A percentile compares a stretch with the other conserved stretches of the same genome.
These are phyloP conservation scores for Sepioteuthis lessoniana DNA, from an alignment of 2,888 invertebrate genomes.

Conservation along the genomic window DNA sequence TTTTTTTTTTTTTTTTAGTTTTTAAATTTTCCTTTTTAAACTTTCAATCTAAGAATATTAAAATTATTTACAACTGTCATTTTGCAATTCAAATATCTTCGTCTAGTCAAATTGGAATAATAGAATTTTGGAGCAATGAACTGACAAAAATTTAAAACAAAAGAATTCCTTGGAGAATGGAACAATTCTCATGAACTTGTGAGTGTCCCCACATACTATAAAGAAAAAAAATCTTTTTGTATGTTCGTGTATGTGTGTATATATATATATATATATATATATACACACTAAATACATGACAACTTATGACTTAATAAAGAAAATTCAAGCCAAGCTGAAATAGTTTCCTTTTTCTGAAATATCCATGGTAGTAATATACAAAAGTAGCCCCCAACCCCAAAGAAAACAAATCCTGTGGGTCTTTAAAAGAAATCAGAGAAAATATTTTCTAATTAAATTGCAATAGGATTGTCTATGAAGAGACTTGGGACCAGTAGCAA, in stretches of 20 bases:
- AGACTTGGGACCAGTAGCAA: not conserved
- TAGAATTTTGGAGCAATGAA: not conserved
- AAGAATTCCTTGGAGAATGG: too few species aligned
- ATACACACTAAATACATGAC: too few species aligned
- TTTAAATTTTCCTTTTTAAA: not conserved
- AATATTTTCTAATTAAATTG: not conserved
- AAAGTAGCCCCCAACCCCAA: too few species aligned
- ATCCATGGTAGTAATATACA: too few species aligned
- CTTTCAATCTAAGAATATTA: not conserved
- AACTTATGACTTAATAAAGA: not conserved
- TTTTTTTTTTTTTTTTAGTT: too few species aligned
- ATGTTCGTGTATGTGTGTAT: too few species aligned
- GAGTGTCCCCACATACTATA: not conserved
- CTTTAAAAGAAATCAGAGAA: not conserved
- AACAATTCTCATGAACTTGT: not conserved
- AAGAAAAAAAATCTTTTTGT: too few species aligned
- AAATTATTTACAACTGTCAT: not conserved
- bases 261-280: too few species aligned
- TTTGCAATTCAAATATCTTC: not conserved
- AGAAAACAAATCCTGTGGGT: not conserved
- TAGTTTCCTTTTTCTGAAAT: not conserved
- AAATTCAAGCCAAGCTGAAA: not conserved
- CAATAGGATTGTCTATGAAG: not conserved
- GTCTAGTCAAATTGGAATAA: not conserved
- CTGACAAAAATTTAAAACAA: not conserved